phyloP scores from a whole-genome alignment of 2,113 vertebrate genomes.

The Carassius auratus region DNA sequence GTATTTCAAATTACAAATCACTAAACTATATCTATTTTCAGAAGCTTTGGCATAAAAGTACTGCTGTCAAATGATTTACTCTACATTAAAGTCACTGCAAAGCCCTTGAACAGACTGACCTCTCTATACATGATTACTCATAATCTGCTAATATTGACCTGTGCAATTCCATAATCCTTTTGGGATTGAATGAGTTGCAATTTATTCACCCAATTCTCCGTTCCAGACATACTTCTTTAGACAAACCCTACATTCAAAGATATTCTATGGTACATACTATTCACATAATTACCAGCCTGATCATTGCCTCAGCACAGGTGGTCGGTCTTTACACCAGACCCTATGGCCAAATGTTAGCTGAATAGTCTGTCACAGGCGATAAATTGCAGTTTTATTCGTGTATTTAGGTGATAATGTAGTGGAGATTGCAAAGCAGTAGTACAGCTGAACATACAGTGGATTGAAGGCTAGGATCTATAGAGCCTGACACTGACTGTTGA shows the following conservation, averaged over 20 bases:
- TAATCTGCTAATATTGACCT: conserved; percentile 47
- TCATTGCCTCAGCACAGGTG: conserved; percentile 38
- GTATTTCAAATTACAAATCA: neutral
- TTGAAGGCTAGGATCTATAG: neutral
- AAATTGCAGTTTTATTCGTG: neutral
- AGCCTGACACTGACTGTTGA: conserved; percentile 14
- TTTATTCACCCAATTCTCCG: conserved; percentile 29
- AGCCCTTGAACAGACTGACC: neutral
- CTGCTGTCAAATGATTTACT: conserved; percentile 1
- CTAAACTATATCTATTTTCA: neutral
- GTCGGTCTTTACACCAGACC: conserved; percentile 13
- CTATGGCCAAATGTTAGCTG: conserved; percentile 33
- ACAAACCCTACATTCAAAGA: conserved; percentile 41
- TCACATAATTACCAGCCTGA: conserved; percentile 29
- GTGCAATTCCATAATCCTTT: conserved; percentile 45
- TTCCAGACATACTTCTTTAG: conserved; percentile 14
- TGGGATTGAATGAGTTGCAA: conserved; percentile 16
- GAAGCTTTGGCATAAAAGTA: neutral
- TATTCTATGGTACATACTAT: conserved; percentile 26
- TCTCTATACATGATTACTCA: neutral
- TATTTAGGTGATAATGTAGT: neutral
- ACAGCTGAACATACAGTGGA: neutral
- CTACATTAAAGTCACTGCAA: conserved; percentile 7
- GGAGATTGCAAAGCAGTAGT: neutral
- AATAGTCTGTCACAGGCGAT: conserved; percentile 4